Percentiles rank a stretch among this genome's conserved stretches.
Conservation (phyloP, 2,888 invertebrate genomes). For the Smittia sp. region DNA sequence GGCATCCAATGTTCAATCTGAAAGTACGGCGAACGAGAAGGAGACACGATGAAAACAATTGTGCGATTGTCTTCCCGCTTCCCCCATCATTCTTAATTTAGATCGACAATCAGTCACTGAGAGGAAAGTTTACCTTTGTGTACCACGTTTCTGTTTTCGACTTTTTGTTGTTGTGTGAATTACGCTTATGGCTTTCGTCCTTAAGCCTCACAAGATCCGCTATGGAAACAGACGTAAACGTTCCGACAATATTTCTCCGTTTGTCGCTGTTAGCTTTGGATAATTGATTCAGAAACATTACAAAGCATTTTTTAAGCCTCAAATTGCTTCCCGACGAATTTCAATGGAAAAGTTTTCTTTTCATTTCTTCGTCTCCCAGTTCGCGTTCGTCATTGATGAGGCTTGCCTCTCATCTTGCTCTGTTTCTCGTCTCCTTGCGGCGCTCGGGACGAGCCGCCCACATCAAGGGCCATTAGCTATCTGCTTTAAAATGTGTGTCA, state of each 20-base stretch:
- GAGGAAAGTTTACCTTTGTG: not conserved
- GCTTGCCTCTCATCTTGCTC: not conserved
- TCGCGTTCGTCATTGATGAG: not conserved
- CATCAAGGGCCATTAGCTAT: slow-evolving; percentile 11
- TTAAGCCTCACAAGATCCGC: not conserved
- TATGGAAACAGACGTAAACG: not conserved
- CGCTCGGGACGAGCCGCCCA: not conserved
- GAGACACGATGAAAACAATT: slow-evolving; percentile 12
- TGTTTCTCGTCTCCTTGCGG: not conserved
- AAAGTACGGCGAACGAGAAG: not conserved
- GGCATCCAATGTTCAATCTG: not conserved
- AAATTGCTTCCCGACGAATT: not conserved
- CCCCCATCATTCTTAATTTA: slow-evolving; percentile 13
- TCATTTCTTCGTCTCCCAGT: not conserved
- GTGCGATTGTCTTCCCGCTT: not conserved
- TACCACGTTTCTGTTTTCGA: not conserved
- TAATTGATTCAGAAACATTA: not conserved
- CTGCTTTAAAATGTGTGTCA: slow-evolving; percentile 31
- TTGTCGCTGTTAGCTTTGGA: not conserved
- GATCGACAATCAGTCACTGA: slow-evolving; percentile 18
- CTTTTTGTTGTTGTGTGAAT: not conserved
- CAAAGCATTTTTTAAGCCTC: not conserved
- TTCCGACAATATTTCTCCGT: not conserved
- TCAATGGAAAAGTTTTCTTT: not conserved
- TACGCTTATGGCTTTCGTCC: not conserved